Conservation (phyloP, 2,888 invertebrate genomes). For the Himalopsyche tibetana region DNA sequence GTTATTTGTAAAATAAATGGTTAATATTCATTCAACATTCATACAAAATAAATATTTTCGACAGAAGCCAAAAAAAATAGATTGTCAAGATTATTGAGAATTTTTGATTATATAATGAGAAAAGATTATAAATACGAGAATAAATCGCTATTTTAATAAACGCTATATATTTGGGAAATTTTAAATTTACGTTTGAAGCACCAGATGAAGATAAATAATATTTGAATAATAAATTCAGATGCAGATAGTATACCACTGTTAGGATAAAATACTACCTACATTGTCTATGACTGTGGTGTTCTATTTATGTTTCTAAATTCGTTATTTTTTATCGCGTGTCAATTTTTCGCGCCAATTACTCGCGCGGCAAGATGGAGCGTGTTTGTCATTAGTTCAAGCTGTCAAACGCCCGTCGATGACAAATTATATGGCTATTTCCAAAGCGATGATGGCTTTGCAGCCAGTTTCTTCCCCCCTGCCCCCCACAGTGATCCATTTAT, state of each 20-base stretch:
- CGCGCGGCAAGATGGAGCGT: constrained; percentile 39
- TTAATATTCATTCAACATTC: too few relatives aligned
- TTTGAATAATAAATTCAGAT: neutral
- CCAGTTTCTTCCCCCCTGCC: constrained; percentile 11
- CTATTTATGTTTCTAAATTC: constrained; percentile 54
- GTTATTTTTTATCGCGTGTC: constrained; percentile 57
- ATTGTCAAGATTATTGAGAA: too few relatives aligned
- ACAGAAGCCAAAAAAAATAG: too few relatives aligned
- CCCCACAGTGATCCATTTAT: constrained; percentile 23
- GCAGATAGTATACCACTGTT: neutral
- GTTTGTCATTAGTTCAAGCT: constrained; percentile 33
- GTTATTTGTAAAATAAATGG: too few relatives aligned
- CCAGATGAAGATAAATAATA: too few relatives aligned
- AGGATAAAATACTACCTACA: neutral
- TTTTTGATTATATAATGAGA: too few relatives aligned
- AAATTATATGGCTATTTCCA: constrained; percentile 42
- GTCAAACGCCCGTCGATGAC: constrained; percentile 43
- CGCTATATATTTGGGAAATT: too few relatives aligned
- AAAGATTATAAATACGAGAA: too few relatives aligned
- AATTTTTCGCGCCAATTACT: constrained; percentile 59
- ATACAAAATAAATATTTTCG: too few relatives aligned
- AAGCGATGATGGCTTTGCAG: constrained; percentile 41
- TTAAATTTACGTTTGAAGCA: too few relatives aligned
- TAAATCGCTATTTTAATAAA: too few relatives aligned
- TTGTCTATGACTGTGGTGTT: neutral